Evolutionary conservation across 2,797 vertebrate species (phyloP).

Genomic region (Manis crassicaudata): DNA sequence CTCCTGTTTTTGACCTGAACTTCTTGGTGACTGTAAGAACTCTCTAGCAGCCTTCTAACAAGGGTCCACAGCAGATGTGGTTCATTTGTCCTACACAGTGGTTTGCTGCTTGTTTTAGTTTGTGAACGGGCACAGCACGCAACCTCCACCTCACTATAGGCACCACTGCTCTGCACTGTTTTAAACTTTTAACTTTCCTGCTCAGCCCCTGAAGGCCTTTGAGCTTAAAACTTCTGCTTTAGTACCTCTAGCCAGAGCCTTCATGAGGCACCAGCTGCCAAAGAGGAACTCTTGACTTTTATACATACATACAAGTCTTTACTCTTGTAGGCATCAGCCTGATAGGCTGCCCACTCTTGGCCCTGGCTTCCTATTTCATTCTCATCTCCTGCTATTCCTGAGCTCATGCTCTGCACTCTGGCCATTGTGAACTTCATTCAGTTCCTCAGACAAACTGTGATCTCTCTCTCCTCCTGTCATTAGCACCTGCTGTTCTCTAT

Average conservation of each 20-base stretch:
- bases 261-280: neutral
- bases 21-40: neutral
- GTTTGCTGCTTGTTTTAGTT: neutral
- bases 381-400: neutral
- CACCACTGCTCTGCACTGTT: neutral
- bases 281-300: neutral
- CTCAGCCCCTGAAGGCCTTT: neutral
- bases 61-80: neutral
- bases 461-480: neutral
- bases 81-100: neutral
- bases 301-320: neutral
- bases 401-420: neutral
- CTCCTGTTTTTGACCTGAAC: slow-evolving; percentile 2
- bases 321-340: neutral
- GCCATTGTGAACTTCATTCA: neutral
- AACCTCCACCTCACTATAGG: neutral
- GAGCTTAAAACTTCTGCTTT: neutral
- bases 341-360: neutral
- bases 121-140: neutral
- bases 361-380: neutral
- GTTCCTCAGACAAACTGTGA: neutral
- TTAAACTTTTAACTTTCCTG: slow-evolving; percentile 28
- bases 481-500: neutral
- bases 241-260: neutral
- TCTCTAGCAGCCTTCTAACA: neutral